Evolutionary conservation across 2,797 vertebrate genomes (phyloP).

Genomic region (Enteromius viviparus): DNA sequence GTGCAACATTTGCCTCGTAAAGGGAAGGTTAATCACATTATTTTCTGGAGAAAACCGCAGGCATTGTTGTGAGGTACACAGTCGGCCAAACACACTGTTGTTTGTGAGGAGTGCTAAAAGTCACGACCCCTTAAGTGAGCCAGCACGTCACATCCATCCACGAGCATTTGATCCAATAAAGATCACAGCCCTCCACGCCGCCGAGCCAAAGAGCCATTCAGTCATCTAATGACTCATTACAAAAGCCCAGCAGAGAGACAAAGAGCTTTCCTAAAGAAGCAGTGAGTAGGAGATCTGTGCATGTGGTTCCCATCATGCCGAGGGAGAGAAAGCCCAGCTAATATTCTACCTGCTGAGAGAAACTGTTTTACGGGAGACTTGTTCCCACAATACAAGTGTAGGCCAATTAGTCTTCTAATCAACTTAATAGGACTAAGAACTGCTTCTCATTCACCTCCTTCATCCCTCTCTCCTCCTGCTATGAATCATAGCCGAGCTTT

Average conservation of each 20-base stretch:
- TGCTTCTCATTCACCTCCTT: constrained; percentile 36
- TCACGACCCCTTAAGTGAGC: constrained; percentile 4
- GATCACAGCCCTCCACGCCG: constrained; percentile 14
- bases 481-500: neutral
- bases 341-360: constrained; percentile 74
- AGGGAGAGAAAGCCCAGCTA: constrained; percentile 47
- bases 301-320: constrained; percentile 53
- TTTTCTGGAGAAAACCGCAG: constrained; percentile 23
- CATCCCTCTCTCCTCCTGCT: constrained; percentile 10
- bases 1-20: neutral
- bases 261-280: constrained; percentile 29
- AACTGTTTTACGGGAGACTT: constrained; percentile 64
- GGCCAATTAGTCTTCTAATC: constrained; percentile 71
- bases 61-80: constrained; percentile 4
- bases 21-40: constrained; percentile 21
- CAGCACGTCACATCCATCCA: constrained; percentile 9
- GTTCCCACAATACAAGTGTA: constrained; percentile 66
- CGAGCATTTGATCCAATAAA: constrained; percentile 31
- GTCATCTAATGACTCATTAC: constrained; percentile 42
- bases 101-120: constrained; percentile 9
- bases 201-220: constrained; percentile 28
- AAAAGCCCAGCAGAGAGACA: constrained; percentile 24
- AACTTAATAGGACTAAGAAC: constrained; percentile 47
- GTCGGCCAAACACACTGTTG: neutral
- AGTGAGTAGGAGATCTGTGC: constrained; percentile 28